phyloP scores from a whole-genome alignment of 2,888 invertebrate genomes.

The Drosophila histrio region DNA sequence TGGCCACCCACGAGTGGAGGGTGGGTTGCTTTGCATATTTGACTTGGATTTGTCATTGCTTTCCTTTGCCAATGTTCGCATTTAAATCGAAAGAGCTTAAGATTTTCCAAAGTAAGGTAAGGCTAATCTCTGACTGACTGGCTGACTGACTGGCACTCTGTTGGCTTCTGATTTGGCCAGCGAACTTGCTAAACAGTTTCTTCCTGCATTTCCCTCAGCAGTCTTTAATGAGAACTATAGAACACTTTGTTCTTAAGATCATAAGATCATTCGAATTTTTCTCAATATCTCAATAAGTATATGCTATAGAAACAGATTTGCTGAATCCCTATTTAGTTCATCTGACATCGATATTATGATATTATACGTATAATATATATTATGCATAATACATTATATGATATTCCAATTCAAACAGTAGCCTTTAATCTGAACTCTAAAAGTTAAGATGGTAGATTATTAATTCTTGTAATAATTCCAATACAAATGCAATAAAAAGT shows the following conservation, averaged over 20 bases:
- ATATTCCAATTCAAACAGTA: too few relatives aligned
- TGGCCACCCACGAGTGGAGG: neutral
- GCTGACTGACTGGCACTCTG: slow-evolving; percentile 49
- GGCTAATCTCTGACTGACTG: slow-evolving; percentile 59
- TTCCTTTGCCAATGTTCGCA: slow-evolving; percentile 36
- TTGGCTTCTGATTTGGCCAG: slow-evolving; percentile 75
- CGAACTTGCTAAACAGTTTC: slow-evolving; percentile 58
- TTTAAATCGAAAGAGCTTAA: slow-evolving; percentile 74
- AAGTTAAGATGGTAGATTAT: too few relatives aligned
- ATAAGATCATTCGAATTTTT: too few relatives aligned
- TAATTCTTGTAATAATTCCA: too few relatives aligned
- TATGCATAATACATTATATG: too few relatives aligned
- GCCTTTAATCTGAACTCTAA: too few relatives aligned
- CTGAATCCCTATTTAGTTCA: too few relatives aligned
- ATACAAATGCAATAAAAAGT: neutral
- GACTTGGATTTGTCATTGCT: slow-evolving; percentile 81
- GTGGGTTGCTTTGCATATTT: slow-evolving; percentile 66
- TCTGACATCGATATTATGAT: too few relatives aligned
- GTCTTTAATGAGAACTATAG: neutral
- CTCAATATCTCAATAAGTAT: too few relatives aligned
- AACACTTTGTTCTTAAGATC: neutral
- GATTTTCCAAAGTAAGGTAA: slow-evolving; percentile 61
- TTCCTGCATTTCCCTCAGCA: slow-evolving; percentile 13
- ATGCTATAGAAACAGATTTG: too few relatives aligned
- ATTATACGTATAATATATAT: too few relatives aligned